A percentile compares a stretch with the other conserved stretches of the same genome.
Conservation (phyloP, 2,113 vertebrate genomes). For the Ctenodactylus gundi region DNA sequence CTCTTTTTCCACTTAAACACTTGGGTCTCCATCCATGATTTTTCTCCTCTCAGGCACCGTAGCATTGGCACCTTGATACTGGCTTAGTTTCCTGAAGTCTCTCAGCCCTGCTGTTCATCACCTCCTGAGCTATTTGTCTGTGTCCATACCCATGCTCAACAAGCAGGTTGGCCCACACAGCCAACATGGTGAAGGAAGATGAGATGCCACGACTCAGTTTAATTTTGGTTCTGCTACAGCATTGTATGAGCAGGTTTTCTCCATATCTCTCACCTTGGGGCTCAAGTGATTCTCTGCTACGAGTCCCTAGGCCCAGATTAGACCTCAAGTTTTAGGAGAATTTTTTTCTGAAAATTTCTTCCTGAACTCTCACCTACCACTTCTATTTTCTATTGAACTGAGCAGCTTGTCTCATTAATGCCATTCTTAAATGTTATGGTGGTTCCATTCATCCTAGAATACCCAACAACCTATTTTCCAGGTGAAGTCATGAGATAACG, state of each 20-base stretch:
- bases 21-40: neutral
- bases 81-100: neutral
- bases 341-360: neutral
- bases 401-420: neutral
- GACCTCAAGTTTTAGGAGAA: neutral
- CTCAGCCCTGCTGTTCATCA: neutral
- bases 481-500: neutral
- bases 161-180: neutral
- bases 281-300: neutral
- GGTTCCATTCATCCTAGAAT: neutral
- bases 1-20: neutral
- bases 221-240: neutral
- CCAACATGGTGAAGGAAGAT: neutral
- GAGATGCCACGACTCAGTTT: fast-evolving
- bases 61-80: neutral
- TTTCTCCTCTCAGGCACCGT: neutral
- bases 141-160: neutral
- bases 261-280: neutral
- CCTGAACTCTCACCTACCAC: neutral
- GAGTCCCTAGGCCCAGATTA: neutral
- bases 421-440: neutral
- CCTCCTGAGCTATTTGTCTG: neutral
- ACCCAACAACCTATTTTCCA: neutral
- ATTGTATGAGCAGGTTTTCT: neutral
- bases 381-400: neutral